phyloP scores from a whole-genome alignment of 2,888 invertebrate genomes.

The Priocnemis perturbator region DNA sequence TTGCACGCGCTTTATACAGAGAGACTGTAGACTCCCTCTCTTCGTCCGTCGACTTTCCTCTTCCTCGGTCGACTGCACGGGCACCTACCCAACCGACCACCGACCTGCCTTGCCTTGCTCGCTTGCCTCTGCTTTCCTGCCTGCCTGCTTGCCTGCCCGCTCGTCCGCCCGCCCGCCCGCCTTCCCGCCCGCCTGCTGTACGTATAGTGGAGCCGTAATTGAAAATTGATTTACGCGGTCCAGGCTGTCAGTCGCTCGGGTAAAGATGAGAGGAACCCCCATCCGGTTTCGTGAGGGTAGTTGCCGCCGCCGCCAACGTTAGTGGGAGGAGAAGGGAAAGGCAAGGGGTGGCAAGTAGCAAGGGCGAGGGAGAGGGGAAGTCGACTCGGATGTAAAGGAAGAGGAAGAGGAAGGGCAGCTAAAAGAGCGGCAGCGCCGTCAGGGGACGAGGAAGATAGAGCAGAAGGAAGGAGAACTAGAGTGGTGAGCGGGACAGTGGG shows the following conservation, averaged over 20 bases:
- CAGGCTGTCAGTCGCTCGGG: slow-evolving; percentile 72
- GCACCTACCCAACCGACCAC: slow-evolving; percentile 45
- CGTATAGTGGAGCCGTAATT: slow-evolving; percentile 73
- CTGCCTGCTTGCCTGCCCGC: slow-evolving; percentile 46
- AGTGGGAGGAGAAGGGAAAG: slow-evolving; percentile 31
- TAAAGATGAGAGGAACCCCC: slow-evolving; percentile 66
- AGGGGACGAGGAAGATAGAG: slow-evolving; percentile 8
- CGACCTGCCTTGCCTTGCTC: slow-evolving; percentile 28
- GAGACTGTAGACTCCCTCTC: slow-evolving; percentile 37
- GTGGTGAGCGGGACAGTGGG: slow-evolving; percentile 4
- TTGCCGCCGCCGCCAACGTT: slow-evolving; percentile 29
- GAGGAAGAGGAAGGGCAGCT: slow-evolving; percentile 14
- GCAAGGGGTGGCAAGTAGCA: slow-evolving; percentile 5
- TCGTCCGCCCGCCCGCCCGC: slow-evolving; percentile 44
- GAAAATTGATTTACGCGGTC: slow-evolving; percentile 77
- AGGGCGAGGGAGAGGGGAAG: slow-evolving; percentile 1
- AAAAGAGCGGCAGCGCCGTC: slow-evolving; percentile 26
- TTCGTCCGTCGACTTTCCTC: slow-evolving; percentile 43
- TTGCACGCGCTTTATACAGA: slow-evolving; percentile 30
- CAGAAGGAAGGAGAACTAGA: slow-evolving; percentile 4
- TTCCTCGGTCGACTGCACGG: slow-evolving; percentile 43
- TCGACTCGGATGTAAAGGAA: not conserved
- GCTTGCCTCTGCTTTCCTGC: slow-evolving; percentile 44
- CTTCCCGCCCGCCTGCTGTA: slow-evolving; percentile 46
- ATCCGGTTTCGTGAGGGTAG: slow-evolving; percentile 46